phyloP scores from a whole-genome alignment of 2,797 vertebrate species.

The Enteromius anoplus region DNA sequence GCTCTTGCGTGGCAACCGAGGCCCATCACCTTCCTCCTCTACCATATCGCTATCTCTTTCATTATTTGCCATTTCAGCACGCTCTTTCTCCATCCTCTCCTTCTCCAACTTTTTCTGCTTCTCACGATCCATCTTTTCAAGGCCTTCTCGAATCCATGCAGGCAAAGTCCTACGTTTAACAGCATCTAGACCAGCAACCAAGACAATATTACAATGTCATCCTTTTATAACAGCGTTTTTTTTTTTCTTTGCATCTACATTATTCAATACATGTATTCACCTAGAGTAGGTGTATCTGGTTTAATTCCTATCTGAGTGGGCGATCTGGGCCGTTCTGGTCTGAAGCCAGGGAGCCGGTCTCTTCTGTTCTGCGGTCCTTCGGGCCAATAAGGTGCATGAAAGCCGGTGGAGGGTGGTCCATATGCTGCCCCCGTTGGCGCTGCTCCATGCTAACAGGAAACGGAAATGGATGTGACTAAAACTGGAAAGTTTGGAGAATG shows the following conservation, averaged over 20 bases:
- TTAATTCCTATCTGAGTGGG: conserved; percentile 92
- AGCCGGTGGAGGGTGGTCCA: conserved; percentile 86
- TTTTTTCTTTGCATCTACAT: not conserved
- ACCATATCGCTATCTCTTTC: conserved; percentile 78
- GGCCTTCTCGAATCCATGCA: conserved; percentile 97
- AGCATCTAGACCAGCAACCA: conserved; percentile 79
- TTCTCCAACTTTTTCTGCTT: conserved; percentile 97
- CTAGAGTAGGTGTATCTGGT: conserved; percentile 86
- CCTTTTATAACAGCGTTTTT: not conserved
- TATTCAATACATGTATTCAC: conserved; percentile 64
- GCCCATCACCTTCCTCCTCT: conserved; percentile 84
- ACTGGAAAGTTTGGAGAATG: not conserved
- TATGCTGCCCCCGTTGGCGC: conserved; percentile 81
- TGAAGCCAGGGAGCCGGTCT: conserved; percentile 89
- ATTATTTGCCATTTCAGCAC: conserved; percentile 89
- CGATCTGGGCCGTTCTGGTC: conserved; percentile 90
- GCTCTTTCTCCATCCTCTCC: conserved; percentile 94
- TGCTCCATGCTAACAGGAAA: conserved; percentile 88
- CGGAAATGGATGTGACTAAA: conserved; percentile 66
- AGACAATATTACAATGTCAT: not conserved
- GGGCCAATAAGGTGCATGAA: conserved; percentile 95
- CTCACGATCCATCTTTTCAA: conserved; percentile 99
- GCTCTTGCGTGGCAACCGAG: conserved; percentile 93
- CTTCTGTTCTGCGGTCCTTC: conserved; percentile 93
- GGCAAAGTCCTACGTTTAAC: conserved; percentile 95